These are phyloP conservation scores for Drosophila leonis DNA, from an alignment of 2,888 invertebrate genomes.

Conservation along the genomic window DNA sequence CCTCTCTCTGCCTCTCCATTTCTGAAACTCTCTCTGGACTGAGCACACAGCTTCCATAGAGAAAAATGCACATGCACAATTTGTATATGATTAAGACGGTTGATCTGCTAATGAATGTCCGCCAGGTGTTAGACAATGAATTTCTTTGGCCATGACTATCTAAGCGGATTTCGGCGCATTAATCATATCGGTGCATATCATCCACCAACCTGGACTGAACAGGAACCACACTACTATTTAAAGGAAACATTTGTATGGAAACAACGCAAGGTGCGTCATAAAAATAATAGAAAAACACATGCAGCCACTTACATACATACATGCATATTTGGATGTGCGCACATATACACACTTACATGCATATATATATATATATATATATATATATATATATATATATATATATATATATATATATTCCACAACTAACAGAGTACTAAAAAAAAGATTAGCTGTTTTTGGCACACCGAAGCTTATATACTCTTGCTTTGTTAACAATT, in stretches of 20 bases:
- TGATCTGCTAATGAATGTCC: constrained; percentile 34
- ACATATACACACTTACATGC: too few relatives aligned
- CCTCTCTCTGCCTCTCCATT: constrained; percentile 1
- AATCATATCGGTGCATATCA: constrained; percentile 67
- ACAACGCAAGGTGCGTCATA: constrained; percentile 64
- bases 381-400: too few relatives aligned
- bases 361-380: too few relatives aligned
- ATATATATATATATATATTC: too few relatives aligned
- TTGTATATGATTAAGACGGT: constrained; percentile 34
- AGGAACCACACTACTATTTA: constrained; percentile 45
- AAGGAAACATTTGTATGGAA: constrained; percentile 59
- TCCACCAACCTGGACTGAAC: constrained; percentile 65
- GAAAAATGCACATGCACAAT: constrained; percentile 43
- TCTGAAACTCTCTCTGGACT: neutral
- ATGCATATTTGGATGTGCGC: too few relatives aligned
- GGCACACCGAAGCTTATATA: neutral
- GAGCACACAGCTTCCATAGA: constrained; percentile 14
- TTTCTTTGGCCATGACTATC: constrained; percentile 83
- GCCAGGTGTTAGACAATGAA: constrained; percentile 78
- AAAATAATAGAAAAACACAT: neutral
- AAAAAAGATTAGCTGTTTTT: neutral
- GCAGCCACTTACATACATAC: neutral
- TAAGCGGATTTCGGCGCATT: constrained; percentile 82
- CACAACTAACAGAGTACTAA: too few relatives aligned
- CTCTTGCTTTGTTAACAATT: neutral